These are phyloP conservation scores for Drosophila bifasciata DNA, from an alignment of 1,140 invertebrate genomes.

Conservation along the genomic window DNA sequence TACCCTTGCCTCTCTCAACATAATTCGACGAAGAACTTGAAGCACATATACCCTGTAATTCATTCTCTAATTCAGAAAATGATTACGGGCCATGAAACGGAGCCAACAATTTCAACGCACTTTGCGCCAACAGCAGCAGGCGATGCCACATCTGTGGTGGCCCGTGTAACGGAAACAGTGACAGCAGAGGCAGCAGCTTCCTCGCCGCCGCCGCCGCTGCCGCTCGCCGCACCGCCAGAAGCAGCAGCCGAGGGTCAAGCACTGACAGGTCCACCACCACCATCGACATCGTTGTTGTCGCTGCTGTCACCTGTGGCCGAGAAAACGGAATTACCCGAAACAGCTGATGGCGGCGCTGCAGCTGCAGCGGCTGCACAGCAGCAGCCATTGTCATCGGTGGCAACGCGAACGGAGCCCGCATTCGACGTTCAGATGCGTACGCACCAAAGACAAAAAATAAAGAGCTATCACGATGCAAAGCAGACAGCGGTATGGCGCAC, in stretches of 20 bases:
- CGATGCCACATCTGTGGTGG: slow-evolving; percentile 9
- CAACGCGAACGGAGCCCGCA: slow-evolving; percentile 35
- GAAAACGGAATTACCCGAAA: slow-evolving; percentile 44
- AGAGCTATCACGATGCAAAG: slow-evolving; percentile 76
- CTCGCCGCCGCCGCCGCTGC: slow-evolving; percentile 20
- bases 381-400: slow-evolving; percentile 16
- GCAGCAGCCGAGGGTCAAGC: slow-evolving; percentile 39
- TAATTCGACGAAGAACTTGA: too few species aligned
- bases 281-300: slow-evolving; percentile 18
- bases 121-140: slow-evolving; percentile 41
- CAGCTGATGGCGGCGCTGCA: slow-evolving; percentile 52
- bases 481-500: slow-evolving; percentile 72
- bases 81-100: slow-evolving; percentile 38
- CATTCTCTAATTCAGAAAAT: too few species aligned
- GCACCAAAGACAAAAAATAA: slow-evolving; percentile 75
- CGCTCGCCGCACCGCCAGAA: slow-evolving; percentile 14
- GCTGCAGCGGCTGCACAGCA: slow-evolving; percentile 4
- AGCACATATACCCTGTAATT: too few species aligned
- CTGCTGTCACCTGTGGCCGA: slow-evolving; percentile 50
- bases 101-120: slow-evolving; percentile 54
- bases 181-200: slow-evolving; percentile 8
- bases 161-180: slow-evolving; percentile 51
- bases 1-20: too few species aligned
- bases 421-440: slow-evolving; percentile 75
- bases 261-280: slow-evolving; percentile 34